These are phyloP conservation scores for Thalassarche chlororhynchos DNA, from an alignment of 2,113 vertebrate genomes.

Conservation along the genomic window DNA sequence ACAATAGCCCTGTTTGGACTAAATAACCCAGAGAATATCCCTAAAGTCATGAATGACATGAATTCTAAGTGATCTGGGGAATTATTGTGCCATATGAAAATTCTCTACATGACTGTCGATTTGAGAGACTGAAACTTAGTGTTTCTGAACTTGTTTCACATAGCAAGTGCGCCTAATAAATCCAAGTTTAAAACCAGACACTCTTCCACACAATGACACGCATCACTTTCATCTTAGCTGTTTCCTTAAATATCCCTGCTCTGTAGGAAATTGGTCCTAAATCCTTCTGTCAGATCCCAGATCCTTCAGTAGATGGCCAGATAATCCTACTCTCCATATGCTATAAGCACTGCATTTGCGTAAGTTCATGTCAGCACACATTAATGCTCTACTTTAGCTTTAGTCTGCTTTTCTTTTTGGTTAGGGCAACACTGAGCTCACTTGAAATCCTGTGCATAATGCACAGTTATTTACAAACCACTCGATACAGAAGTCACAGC, in stretches of 20 bases:
- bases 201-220: not conserved
- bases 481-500: conserved; percentile 3
- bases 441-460: not conserved
- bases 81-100: not conserved
- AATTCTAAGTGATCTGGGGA: not conserved
- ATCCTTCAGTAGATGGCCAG: not conserved
- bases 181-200: not conserved
- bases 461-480: not conserved
- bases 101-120: not conserved
- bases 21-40: not conserved
- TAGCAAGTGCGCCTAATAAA: not conserved
- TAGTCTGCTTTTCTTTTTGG: not conserved
- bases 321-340: not conserved
- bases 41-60: not conserved
- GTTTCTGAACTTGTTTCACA: not conserved
- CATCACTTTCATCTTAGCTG: not conserved
- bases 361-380: not conserved
- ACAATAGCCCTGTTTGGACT: not conserved
- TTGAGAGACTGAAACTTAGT: not conserved
- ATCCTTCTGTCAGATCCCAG: not conserved
- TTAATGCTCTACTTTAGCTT: not conserved
- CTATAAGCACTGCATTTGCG: not conserved
- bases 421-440: not conserved
- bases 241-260: not conserved
- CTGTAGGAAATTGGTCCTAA: not conserved